A percentile compares a stretch with the other conserved stretches of the same genome.
Conservation (phyloP, 2,113 vertebrate species). For the Leptobrachium leishanense region DNA sequence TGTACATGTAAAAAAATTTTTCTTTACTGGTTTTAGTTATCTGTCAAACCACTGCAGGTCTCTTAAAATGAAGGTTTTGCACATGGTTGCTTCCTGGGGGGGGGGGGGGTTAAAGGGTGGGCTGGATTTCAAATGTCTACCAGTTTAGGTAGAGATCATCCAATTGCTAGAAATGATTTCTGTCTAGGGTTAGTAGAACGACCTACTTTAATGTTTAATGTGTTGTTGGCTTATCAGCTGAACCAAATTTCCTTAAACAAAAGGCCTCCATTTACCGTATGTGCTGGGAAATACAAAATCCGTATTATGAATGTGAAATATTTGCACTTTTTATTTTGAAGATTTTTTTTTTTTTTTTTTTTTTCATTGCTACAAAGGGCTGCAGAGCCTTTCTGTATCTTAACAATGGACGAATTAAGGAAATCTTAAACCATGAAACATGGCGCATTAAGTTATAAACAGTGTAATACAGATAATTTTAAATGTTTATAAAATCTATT, state of each 20-base stretch:
- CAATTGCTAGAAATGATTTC: not conserved
- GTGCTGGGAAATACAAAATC: constrained; percentile 31
- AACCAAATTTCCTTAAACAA: constrained; percentile 36
- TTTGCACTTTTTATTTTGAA: constrained; percentile 43
- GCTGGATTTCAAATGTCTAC: not conserved
- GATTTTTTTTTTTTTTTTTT: not conserved
- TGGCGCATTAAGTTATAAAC: constrained; percentile 40
- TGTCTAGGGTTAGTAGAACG: not conserved
- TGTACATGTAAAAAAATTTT: too few relatives aligned
- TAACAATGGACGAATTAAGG: constrained; percentile 13
- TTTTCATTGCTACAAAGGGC: not conserved
- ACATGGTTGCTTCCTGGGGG: not conserved
- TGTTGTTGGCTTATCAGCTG: constrained; percentile 32
- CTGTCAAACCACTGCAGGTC: too few relatives aligned
- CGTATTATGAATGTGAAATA: constrained; percentile 46
- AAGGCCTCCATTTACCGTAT: constrained; percentile 37
- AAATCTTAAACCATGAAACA: constrained; percentile 21
- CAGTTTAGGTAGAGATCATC: not conserved
- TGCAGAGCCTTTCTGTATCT: not conserved
- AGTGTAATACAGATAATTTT: constrained; percentile 32
- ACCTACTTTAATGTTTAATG: not conserved
- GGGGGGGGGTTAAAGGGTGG: not conserved
- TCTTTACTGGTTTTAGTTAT: too few relatives aligned
- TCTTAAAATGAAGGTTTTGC: not conserved
- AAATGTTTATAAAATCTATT: constrained; percentile 25